A percentile compares a stretch with the other conserved stretches of the same genome.
These are phyloP conservation scores for Hypomesus transpacificus DNA, from an alignment of 2,113 vertebrate species.

Conservation along the genomic window DNA sequence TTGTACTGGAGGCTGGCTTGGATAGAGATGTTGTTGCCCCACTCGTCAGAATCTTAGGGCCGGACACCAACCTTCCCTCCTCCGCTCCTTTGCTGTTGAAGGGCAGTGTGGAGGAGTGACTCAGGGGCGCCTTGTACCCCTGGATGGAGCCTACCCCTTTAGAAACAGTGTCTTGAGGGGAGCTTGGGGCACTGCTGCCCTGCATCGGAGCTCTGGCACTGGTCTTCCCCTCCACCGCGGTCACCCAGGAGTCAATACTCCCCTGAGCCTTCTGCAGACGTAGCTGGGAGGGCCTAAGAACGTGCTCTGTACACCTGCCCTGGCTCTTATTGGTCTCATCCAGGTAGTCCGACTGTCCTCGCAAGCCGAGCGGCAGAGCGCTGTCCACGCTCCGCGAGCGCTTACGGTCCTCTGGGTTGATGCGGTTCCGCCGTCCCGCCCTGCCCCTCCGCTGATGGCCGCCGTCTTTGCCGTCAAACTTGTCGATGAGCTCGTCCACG, in stretches of 20 bases:
- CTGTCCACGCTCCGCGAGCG: slow-evolving; percentile 91
- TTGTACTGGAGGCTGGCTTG: slow-evolving; percentile 24
- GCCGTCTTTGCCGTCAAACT: slow-evolving; percentile 82
- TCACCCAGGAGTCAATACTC: slow-evolving; percentile 54
- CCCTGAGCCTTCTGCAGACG: slow-evolving; percentile 66
- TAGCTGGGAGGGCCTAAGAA: slow-evolving; percentile 81
- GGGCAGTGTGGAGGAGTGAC: slow-evolving; percentile 58
- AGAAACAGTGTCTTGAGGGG: slow-evolving; percentile 61
- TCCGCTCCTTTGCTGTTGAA: slow-evolving; percentile 45
- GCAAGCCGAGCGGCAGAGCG: slow-evolving; percentile 72
- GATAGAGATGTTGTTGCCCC: slow-evolving; percentile 44
- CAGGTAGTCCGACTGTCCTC: slow-evolving; percentile 62
- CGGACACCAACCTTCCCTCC: slow-evolving; percentile 30
- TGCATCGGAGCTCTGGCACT: slow-evolving; percentile 39
- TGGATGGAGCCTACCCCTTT: slow-evolving; percentile 45
- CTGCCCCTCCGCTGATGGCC: slow-evolving; percentile 81
- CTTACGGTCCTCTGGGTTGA: slow-evolving; percentile 86
- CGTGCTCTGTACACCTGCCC: slow-evolving; percentile 81
- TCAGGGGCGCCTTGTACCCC: slow-evolving; percentile 50
- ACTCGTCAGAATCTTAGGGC: slow-evolving; percentile 38
- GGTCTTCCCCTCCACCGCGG: slow-evolving; percentile 45
- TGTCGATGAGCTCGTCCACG: slow-evolving; percentile 91
- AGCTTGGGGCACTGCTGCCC: slow-evolving; percentile 59
- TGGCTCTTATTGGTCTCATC: slow-evolving; percentile 68
- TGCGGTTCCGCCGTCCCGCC: slow-evolving; percentile 80